Percentiles rank a stretch among this genome's conserved stretches.
Conservation (phyloP, 2,797 vertebrate genomes). For the Cryptoprocta ferox region DNA sequence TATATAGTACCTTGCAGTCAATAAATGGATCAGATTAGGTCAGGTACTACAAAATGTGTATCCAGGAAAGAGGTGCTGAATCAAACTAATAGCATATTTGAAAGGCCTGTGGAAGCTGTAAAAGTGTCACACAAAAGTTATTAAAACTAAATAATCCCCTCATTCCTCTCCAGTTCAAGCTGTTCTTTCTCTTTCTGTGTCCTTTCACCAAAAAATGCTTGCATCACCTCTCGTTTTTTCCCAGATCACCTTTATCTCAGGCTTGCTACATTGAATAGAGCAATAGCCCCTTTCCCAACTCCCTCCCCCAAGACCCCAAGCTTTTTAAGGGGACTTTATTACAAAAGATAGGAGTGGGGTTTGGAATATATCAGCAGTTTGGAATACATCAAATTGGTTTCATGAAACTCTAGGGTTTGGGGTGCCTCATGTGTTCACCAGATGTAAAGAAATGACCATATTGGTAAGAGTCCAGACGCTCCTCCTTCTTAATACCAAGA, state of each 20-base stretch:
- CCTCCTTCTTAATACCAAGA: neutral
- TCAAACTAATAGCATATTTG: neutral
- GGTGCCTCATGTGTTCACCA: neutral
- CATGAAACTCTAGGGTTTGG: neutral
- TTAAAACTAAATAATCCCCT: neutral
- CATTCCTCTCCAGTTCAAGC: slow-evolving; percentile 3
- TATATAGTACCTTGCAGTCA: neutral
- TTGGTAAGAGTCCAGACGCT: neutral
- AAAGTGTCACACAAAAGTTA: neutral
- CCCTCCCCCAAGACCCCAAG: neutral
- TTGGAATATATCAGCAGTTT: neutral
- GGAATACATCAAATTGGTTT: neutral
- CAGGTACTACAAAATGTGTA: neutral
- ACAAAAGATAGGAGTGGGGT: neutral
- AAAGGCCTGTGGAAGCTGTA: neutral
- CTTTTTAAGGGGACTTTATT: neutral
- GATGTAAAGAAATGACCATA: neutral
- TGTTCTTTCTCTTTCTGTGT: neutral
- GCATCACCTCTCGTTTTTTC: neutral
- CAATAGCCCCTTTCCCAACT: neutral
- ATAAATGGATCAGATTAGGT: neutral
- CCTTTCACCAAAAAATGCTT: neutral
- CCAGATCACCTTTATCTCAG: neutral
- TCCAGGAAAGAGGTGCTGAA: neutral
- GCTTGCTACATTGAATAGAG: neutral